Base-by-base conservation (phyloP, 2,797 vertebrate species). In the Lacerta agilis region DNA sequence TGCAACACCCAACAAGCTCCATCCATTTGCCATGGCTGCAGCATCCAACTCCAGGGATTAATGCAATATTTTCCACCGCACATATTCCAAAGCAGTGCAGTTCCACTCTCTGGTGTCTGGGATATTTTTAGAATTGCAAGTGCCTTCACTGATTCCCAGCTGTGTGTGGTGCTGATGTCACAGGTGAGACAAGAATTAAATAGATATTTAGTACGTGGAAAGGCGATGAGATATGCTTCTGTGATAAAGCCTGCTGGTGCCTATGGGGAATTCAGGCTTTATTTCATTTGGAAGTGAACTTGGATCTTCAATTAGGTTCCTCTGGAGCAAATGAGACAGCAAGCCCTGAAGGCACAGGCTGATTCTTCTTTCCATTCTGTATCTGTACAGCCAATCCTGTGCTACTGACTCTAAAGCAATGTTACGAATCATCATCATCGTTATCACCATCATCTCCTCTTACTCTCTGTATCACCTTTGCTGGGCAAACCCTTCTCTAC, bases 261-360 rank as follows among this genome's bases (percentile, higher is more conserved):
- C 36, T 27, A 7, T 2, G 18, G 33, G 13, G 29, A 79, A 78
- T n/a, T n/a, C 25, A 84, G 38, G 76, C 29, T 27, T 85, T 64
- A 79, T 85, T 85, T 79, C 58, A 85, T 80, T 66, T 88, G 78
- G 82, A 72, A 33, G 36, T 15, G 25, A 61, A 79, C 33, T 29
- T 58, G 64, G 67, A 79, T 36, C 49, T 75, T 5, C 23, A 85
- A 85, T 88, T 80, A 79, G 75, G 66, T 64, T 75, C 20, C 38
- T 73, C 49, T 29, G n/a, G 76, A 85, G 77, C 38, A 85, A 73
- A 84, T n/a, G 75, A 78, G 36, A 61, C 38, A 36, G 8, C 23
- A 18, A 61, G 66, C 76, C 82, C 76, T 72, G 20, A 73, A 84
- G 82, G 49, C 18, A 25, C 67, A 79, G 45, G 8, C 1, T 25